Percentiles rank a stretch among this genome's conserved stretches.
Conservation (phyloP, 2,113 vertebrate genomes). For the Tichodroma muraria region DNA sequence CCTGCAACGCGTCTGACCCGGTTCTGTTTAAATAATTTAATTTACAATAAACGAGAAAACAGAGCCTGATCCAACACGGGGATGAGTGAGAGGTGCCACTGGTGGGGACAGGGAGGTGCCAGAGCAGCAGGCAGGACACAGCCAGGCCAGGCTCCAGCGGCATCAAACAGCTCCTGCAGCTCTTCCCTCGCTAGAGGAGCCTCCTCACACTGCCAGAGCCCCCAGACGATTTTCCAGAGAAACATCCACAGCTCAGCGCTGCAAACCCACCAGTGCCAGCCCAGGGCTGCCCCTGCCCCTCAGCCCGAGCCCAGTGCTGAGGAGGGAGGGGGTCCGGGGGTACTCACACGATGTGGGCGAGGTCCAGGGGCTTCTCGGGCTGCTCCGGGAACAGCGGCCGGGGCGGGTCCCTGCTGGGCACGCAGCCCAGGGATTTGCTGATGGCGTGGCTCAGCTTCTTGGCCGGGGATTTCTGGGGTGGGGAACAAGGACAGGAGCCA, state of each 20-base stretch:
- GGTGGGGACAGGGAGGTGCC: background rate
- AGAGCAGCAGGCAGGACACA: background rate
- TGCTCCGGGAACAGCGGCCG: slow-evolving; percentile 93
- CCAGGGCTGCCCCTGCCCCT: too few relatives aligned
- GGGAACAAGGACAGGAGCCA: background rate
- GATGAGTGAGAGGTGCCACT: too few relatives aligned
- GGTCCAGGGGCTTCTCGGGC: slow-evolving; percentile 89
- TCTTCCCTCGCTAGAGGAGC: too few relatives aligned
- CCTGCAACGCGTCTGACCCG: fast-evolving
- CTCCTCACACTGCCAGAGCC: too few relatives aligned
- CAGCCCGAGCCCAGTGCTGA: too few relatives aligned
- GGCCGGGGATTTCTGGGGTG: slow-evolving; percentile 90
- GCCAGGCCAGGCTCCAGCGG: background rate
- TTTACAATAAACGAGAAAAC: too few relatives aligned
- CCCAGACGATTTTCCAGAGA: too few relatives aligned
- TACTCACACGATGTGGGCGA: slow-evolving; percentile 78
- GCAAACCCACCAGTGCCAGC: too few relatives aligned
- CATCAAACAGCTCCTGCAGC: background rate
- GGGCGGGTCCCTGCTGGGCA: slow-evolving; percentile 89
- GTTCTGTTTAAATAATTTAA: fast-evolving
- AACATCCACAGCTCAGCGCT: too few relatives aligned
- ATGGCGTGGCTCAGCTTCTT: slow-evolving; percentile 99
- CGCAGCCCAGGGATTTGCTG: slow-evolving; percentile 93
- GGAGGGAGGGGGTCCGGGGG: background rate
- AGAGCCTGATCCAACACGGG: too few relatives aligned